phyloP scores from a whole-genome alignment of 2,888 invertebrate genomes.

The Linyphia triangularis region DNA sequence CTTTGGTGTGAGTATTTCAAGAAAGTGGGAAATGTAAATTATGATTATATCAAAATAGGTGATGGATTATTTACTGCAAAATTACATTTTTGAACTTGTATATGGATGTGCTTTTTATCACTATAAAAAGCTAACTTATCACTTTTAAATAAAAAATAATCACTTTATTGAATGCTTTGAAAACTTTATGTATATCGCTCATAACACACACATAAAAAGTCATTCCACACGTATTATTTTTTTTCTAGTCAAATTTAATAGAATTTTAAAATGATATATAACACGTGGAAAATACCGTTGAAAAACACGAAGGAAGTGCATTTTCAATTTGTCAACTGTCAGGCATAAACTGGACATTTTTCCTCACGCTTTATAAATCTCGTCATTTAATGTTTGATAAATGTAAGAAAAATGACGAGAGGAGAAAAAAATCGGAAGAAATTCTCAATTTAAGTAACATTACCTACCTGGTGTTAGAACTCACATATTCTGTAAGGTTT shows the following conservation, averaged over 20 bases:
- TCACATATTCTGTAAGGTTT: neutral
- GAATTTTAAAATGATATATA: slow-evolving; percentile 70
- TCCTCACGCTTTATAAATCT: slow-evolving; percentile 63
- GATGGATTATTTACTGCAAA: no score
- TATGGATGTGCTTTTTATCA: no score
- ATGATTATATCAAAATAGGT: no score
- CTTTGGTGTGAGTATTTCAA: no score
- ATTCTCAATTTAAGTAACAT: slow-evolving; percentile 30
- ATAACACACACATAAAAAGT: neutral
- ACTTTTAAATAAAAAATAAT: neutral
- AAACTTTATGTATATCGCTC: neutral
- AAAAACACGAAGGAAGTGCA: slow-evolving; percentile 42
- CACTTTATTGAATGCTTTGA: neutral
- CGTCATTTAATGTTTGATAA: slow-evolving; percentile 59
- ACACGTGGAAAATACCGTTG: slow-evolving; percentile 5
- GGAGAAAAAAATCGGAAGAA: slow-evolving; percentile 19
- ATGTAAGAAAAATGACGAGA: slow-evolving; percentile 37
- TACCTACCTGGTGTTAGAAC: neutral
- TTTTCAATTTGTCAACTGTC: slow-evolving; percentile 70
- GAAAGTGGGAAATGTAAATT: no score
- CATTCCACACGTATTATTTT: no score
- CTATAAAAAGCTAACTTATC: no score
- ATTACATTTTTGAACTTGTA: neutral
- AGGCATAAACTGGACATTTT: slow-evolving; percentile 72
- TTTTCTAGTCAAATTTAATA: slow-evolving; percentile 71